Conservation (phyloP, 1,140 invertebrate genomes). For the Panagrolaimus sp. region DNA sequence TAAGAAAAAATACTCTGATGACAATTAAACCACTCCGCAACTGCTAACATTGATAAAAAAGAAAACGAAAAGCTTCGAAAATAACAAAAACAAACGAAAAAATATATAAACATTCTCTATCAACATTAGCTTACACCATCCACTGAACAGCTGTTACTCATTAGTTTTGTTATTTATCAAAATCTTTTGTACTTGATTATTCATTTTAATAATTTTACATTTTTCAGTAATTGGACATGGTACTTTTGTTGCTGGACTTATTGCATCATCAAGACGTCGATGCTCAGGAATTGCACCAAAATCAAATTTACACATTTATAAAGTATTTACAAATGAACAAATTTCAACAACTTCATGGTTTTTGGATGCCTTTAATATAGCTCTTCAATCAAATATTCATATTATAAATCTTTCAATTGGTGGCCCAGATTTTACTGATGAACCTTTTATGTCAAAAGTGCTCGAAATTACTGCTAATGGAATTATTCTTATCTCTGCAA, state of each 20-base stretch:
- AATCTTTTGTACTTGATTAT: no score
- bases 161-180: no score
- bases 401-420: conserved; percentile 93
- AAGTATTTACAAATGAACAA: conserved; percentile 92
- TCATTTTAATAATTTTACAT: no score
- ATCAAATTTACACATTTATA: conserved; percentile 84
- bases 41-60: no score
- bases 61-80: no score
- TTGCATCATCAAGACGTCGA: conserved; percentile 74
- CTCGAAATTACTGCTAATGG: conserved; percentile 92
- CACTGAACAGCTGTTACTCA: no score
- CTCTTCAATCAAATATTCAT: conserved; percentile 85
- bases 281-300: conserved; percentile 91
- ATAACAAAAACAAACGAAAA: no score
- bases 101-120: no score
- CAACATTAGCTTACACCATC: no score
- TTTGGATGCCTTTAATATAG: conserved; percentile 95
- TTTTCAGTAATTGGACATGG: conserved; percentile 72
- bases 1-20: no score
- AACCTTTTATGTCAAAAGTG: conserved; percentile 97
- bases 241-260: conserved; percentile 91
- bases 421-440: conserved; percentile 94
- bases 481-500: conserved; percentile 90
- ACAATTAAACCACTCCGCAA: no score
- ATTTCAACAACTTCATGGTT: conserved; percentile 90